Base-by-base conservation (phyloP, 2,113 vertebrate species). In the Sturnira hondurensis region DNA sequence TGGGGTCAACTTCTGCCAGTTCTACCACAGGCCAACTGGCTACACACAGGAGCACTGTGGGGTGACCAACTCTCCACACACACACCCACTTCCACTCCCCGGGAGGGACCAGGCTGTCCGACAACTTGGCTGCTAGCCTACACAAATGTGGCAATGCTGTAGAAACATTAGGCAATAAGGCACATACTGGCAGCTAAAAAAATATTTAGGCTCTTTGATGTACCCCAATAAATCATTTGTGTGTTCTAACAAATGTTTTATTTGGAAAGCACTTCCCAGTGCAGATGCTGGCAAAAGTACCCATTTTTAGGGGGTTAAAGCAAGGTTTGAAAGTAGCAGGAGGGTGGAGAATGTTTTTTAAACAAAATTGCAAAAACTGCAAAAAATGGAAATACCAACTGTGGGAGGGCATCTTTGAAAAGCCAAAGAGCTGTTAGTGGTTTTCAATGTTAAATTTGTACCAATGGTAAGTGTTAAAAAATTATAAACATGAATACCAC, bases 241-340 rank as follows among this genome's bases (percentile, higher is more conserved):
- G 81, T 97, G 41, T 96, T 96, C 88, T 93, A 93, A 94, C 96
- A 97, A 97, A 97, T 97, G 96, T 96, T 96, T 97, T 95, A 78
- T 91, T 97, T 97, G 95, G 96, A 97, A 97, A 90, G 45, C 87
- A 80, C 95, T 97, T 94, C 83, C 82, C 63, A 77, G 92, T 91
- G 58, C 82, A 97, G 74, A 96, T 88, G 94, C 91, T 94, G 28
- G 96, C 78, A 77, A 94, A 96, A 95, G 73, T 31, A 89, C 86
- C 94, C 91, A 94, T 91, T 95, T 97, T 96, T 76, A 17, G 63
- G 77, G 93, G 93, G 95, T 96, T 97, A 96, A 94, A 96, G 93
- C 80, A 96, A 98, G 94, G 86, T 22, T 13, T 94, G 17, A 20
- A 88, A 86, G 68, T 45, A 86, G 74, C 41, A 89, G 36, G 93